Evolutionary conservation across 2,797 vertebrate genomes (phyloP).

Genomic region (Epinephelus awoara): DNA sequence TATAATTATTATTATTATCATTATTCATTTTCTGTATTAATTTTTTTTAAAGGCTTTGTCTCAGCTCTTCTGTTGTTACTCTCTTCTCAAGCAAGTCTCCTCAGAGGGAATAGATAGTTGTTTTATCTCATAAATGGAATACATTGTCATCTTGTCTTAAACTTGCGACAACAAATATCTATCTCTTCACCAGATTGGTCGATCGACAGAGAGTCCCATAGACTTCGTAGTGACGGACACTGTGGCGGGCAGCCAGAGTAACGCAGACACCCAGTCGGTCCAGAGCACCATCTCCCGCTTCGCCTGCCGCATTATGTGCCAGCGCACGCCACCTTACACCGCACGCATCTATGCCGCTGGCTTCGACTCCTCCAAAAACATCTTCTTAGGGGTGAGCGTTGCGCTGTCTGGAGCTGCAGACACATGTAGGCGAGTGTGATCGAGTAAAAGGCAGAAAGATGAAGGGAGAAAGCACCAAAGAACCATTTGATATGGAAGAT

Average conservation of each 20-base stretch:
- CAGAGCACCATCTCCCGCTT: conserved; percentile 99
- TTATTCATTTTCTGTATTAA: not conserved
- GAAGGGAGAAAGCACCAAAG: not conserved
- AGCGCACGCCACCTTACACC: conserved; percentile 94
- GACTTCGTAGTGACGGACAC: conserved; percentile 99
- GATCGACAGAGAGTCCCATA: conserved; percentile 97
- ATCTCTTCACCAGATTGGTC: conserved; percentile 89
- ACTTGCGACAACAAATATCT: conserved; percentile 1
- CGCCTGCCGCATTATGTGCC: conserved; percentile 98
- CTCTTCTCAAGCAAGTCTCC: not conserved
- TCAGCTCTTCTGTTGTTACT: not conserved
- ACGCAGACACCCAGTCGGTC: conserved; percentile 95
- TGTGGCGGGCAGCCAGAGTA: conserved; percentile 95
- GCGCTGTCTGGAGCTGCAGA: conserved; percentile 1
- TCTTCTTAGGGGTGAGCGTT: conserved; percentile 95
- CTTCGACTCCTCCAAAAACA: conserved; percentile 99
- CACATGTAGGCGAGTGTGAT: not conserved
- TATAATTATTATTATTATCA: not conserved
- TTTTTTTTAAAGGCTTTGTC: not conserved
- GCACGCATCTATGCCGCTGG: conserved; percentile 98
- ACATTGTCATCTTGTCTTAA: not conserved
- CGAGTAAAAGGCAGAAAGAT: not conserved
- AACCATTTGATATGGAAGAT: not conserved
- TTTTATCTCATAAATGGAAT: not conserved
- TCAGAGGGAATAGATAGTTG: not conserved